Evolutionary conservation across 2,113 vertebrate genomes (phyloP).

Genomic region (Garra rufa): DNA sequence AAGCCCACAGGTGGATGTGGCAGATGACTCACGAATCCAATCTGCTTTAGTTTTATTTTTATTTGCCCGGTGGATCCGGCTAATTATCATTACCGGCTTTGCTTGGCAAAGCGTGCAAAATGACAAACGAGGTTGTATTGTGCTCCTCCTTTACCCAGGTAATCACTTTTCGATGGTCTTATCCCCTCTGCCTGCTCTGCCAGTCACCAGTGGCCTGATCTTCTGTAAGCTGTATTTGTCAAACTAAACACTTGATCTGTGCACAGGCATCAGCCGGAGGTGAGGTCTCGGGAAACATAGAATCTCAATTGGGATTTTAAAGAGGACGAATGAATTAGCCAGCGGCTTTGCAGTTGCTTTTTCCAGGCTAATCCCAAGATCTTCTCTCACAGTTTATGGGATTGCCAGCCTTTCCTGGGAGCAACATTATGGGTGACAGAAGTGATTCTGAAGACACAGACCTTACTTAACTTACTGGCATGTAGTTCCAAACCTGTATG

Average conservation of each 20-base stretch:
- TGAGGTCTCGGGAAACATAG: slow-evolving; percentile 72
- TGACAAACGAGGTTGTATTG: slow-evolving; percentile 80
- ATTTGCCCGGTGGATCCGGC: slow-evolving; percentile 69
- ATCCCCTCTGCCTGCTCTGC: slow-evolving; percentile 79
- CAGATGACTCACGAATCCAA: slow-evolving; percentile 66
- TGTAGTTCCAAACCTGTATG: background rate
- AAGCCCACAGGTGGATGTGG: slow-evolving; percentile 46
- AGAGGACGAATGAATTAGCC: slow-evolving; percentile 78
- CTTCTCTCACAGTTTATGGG: slow-evolving; percentile 66
- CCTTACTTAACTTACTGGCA: no score
- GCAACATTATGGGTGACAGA: slow-evolving; percentile 65
- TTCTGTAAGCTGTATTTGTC: slow-evolving; percentile 81
- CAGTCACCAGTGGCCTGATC: slow-evolving; percentile 69
- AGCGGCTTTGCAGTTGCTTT: slow-evolving; percentile 74
- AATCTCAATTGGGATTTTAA: slow-evolving; percentile 79
- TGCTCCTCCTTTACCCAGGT: slow-evolving; percentile 83
- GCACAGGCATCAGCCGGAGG: slow-evolving; percentile 75
- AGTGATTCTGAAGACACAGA: slow-evolving; percentile 60
- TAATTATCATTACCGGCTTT: slow-evolving; percentile 75
- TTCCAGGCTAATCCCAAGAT: slow-evolving; percentile 71
- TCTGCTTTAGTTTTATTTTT: slow-evolving; percentile 80
- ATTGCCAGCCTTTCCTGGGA: slow-evolving; percentile 59
- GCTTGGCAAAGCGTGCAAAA: slow-evolving; percentile 78
- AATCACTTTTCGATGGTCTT: slow-evolving; percentile 85
- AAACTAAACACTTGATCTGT: slow-evolving; percentile 84